phyloP scores from a whole-genome alignment of 2,888 invertebrate species.

The Rhimphoctona megacephalus region DNA sequence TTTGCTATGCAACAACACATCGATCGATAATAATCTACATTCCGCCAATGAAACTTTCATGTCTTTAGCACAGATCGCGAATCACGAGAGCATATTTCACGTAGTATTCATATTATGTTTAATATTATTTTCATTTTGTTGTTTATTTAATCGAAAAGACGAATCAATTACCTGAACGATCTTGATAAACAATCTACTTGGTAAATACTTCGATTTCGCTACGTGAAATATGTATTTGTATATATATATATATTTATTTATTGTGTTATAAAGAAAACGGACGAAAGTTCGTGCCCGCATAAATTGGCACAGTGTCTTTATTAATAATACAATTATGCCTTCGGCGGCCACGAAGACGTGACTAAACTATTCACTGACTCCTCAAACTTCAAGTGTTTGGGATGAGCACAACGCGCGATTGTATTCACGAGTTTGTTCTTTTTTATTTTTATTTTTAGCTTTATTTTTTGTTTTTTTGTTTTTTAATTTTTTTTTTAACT shows the following conservation, averaged over 20 bases:
- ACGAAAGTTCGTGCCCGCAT: slow-evolving; percentile 55
- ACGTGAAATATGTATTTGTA: slow-evolving; percentile 48
- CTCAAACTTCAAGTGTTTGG: slow-evolving; percentile 36
- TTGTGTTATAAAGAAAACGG: slow-evolving; percentile 52
- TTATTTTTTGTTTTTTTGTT: neutral
- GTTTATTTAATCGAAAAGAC: slow-evolving; percentile 7
- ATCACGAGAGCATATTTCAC: slow-evolving; percentile 52
- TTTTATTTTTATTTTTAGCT: neutral
- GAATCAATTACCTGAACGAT: slow-evolving; percentile 49
- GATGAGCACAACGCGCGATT: slow-evolving; percentile 55
- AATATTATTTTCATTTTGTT: slow-evolving; percentile 28
- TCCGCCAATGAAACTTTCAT: slow-evolving; percentile 60
- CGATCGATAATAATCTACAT: slow-evolving; percentile 64
- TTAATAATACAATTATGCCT: slow-evolving; percentile 62
- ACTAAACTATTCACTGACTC: slow-evolving; percentile 54
- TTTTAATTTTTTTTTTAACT: neutral
- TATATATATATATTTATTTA: slow-evolving; percentile 23
- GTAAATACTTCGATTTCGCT: slow-evolving; percentile 28
- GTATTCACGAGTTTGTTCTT: slow-evolving; percentile 35
- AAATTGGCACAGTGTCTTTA: slow-evolving; percentile 65
- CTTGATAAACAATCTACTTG: slow-evolving; percentile 43
- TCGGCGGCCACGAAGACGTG: slow-evolving; percentile 46
- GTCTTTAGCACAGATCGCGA: slow-evolving; percentile 56
- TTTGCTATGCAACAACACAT: slow-evolving; percentile 63
- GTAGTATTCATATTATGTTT: slow-evolving; percentile 14